phyloP scores from a whole-genome alignment of 1,140 invertebrate species.

The Zaprionus ghesquierei region DNA sequence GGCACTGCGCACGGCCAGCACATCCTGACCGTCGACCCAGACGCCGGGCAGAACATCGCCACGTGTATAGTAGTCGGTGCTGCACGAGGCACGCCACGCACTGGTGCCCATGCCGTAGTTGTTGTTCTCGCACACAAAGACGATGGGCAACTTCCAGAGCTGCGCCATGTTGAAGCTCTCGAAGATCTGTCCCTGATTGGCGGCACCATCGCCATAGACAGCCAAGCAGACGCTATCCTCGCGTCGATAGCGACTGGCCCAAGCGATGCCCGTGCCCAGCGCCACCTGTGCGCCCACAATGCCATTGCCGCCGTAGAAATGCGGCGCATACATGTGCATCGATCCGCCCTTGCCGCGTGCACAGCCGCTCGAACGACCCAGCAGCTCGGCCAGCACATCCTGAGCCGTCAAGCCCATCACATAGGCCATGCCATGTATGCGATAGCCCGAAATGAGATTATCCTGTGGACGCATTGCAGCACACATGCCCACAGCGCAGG shows the following conservation, averaged over 20 bases:
- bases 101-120: slow-evolving; percentile 92
- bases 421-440: slow-evolving; percentile 87
- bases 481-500: slow-evolving; percentile 84
- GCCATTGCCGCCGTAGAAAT: slow-evolving; percentile 93
- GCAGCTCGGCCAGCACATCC: slow-evolving; percentile 94
- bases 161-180: slow-evolving; percentile 91
- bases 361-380: slow-evolving; percentile 88
- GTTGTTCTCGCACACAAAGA: slow-evolving; percentile 99
- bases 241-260: slow-evolving; percentile 93
- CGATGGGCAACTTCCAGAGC: slow-evolving; percentile 94
- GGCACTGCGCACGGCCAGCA: slow-evolving; percentile 94
- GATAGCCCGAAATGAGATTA: slow-evolving; percentile 88
- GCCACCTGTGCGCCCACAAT: slow-evolving; percentile 94
- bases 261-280: slow-evolving; percentile 94
- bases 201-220: slow-evolving; percentile 98
- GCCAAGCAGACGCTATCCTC: slow-evolving; percentile 91
- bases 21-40: slow-evolving; percentile 94
- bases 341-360: slow-evolving; percentile 88
- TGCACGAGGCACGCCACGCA: slow-evolving; percentile 88
- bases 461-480: slow-evolving; percentile 85
- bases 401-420: slow-evolving; percentile 89
- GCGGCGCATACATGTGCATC: slow-evolving; percentile 86
- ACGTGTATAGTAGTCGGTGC: slow-evolving; percentile 90
- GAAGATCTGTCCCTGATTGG: slow-evolving; percentile 94
- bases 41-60: slow-evolving; percentile 88